Evolutionary conservation across 2,888 invertebrate genomes (phyloP), one percentile per base, ranked within the genome.

Genomic region (Polydrusus pterygomalis): DNA sequence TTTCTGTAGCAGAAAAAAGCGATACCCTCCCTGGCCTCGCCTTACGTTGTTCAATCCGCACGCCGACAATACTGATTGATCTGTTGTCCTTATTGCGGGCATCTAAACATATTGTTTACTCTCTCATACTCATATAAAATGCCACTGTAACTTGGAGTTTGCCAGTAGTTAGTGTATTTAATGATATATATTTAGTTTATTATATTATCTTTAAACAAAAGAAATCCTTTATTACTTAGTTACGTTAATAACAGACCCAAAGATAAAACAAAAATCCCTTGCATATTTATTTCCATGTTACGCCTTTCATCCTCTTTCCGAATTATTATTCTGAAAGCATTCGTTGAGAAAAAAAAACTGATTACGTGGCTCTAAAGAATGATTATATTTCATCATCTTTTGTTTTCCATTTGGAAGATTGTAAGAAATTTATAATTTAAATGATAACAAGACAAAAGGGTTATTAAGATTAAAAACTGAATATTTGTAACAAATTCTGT

Each of bases 331-430:
- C 75, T 69, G 71, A 77, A 78, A 77, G 80, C 79, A 78, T 68
- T 25, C 68, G 38, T 38, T n/a, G 56, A 56, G 25, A 78, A 78
- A 79, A 78, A 79, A 82, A 81, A 79, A 79, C 78, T 81, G 81
- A 82, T 82, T 80, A 79, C 77, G 69, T 78, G 70, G 68, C 78
- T 75, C 71, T 77, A 72, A 78, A 79, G 70, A 74, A 70, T 75
- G 70, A 77, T 78, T 77, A 77, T 78, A 75, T 79, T 80, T 77
- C 76, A 79, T 74, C 78, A 79, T 73, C 79, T 72, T 78, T 79
- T 79, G 78, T 79, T 78, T 78, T 75, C 63, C 73, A 74, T 75
- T 79, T 78, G 78, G 73, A 75, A 11, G 43, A 75, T 73, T 69
- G 70, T 49, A 75, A 43, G 70, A 74, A 77, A 78, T 78, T 79